Evolutionary conservation across 1,140 invertebrate species (phyloP).

Genomic region (Drosophila asahinai): DNA sequence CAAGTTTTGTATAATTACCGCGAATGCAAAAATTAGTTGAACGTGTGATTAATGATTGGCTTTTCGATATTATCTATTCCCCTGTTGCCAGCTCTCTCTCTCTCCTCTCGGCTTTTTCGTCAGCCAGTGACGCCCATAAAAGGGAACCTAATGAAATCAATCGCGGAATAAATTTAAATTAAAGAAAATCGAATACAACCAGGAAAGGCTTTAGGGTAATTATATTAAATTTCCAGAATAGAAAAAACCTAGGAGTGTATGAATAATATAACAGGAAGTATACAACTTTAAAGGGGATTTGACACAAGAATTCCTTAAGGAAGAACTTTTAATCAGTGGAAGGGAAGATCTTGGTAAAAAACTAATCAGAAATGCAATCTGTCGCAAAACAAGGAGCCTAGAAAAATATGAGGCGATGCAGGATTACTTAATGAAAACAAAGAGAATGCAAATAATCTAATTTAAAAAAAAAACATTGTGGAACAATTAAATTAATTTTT

Average conservation of each 20-base stretch:
- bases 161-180: conserved; percentile 4
- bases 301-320: too few species aligned
- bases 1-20: conserved; percentile 70
- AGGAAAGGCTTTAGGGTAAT: conserved; percentile 16
- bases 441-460: not conserved
- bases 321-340: not conserved
- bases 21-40: conserved; percentile 66
- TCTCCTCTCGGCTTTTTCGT: not conserved
- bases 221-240: not conserved
- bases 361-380: not conserved
- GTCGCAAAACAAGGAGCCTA: not conserved
- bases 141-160: conserved; percentile 18
- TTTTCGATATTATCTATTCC: conserved; percentile 49
- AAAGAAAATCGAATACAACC: conserved; percentile 8
- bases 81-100: not conserved
- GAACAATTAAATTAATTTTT: not conserved
- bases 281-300: too few species aligned
- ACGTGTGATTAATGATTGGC: conserved; percentile 72
- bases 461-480: not conserved
- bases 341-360: not conserved
- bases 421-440: not conserved
- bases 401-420: not conserved
- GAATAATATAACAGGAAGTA: not conserved
- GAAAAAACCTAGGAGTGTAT: not conserved
- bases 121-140: conserved; percentile 22